Evolutionary conservation across 2,888 invertebrate genomes (phyloP).

Genomic region (Ormyrus pomaceus): DNA sequence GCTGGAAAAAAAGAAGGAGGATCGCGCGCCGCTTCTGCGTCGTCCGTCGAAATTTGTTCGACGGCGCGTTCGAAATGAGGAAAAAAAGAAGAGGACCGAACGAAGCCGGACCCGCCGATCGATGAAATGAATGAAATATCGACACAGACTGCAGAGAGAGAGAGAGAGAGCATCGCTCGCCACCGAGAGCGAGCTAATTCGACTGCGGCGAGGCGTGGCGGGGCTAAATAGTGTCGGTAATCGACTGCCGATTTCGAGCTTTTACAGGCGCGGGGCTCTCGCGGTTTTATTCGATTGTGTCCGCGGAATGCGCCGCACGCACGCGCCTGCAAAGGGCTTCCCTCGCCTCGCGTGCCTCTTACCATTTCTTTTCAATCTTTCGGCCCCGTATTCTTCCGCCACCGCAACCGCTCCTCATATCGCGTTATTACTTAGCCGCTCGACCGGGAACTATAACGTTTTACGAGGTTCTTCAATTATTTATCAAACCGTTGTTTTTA

Average conservation of each 20-base stretch:
- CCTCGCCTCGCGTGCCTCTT: slow-evolving; percentile 5
- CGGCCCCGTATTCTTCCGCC: not conserved
- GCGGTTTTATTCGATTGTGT: too few relatives aligned
- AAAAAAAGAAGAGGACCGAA: not conserved
- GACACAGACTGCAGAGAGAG: not conserved
- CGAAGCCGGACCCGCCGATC: not conserved
- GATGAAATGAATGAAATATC: slow-evolving; percentile 12
- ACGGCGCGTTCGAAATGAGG: not conserved
- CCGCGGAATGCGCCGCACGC: too few relatives aligned
- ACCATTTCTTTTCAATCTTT: not conserved
- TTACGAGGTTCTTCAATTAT: too few relatives aligned
- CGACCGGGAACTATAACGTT: too few relatives aligned
- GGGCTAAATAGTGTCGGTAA: not conserved
- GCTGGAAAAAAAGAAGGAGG: too few relatives aligned
- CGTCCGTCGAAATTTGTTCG: too few relatives aligned
- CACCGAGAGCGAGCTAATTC: slow-evolving; percentile 5
- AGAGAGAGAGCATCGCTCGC: not conserved
- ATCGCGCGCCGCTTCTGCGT: too few relatives aligned
- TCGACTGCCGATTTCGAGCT: not conserved
- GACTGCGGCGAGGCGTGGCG: not conserved
- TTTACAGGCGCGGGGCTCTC: not conserved
- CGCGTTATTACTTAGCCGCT: too few relatives aligned
- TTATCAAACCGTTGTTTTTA: too few relatives aligned
- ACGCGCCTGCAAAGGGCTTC: not conserved
- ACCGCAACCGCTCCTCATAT: too few relatives aligned